Base-by-base conservation (phyloP, 2,113 vertebrate species). In the Crypturellus undulatus region DNA sequence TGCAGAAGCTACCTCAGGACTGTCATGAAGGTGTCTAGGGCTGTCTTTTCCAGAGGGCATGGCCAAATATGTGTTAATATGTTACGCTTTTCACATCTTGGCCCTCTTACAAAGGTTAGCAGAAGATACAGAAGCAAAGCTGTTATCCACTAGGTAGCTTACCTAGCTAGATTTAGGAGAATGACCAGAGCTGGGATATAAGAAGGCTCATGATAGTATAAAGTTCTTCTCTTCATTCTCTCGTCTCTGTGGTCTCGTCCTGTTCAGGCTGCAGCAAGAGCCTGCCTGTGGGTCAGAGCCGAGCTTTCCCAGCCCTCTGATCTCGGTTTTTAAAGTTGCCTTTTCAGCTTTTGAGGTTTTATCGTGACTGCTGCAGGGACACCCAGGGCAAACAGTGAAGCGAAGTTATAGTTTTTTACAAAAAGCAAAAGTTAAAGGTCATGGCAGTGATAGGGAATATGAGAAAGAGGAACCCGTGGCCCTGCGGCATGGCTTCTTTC, bases 311-410 rank as follows among this genome's bases (percentile, higher is more conserved):
- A 68, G 42, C 43, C 40, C 42, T 9, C 38, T 28, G 32, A n/a
- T 60, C n/a, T 45, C 22, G 8, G 42, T 60, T 54, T 60, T 13
- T 36, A 20, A 34, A 60, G 42, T 24, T 60, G 32, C 49, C 14
- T 28, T 40, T 15, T 88, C 60, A 56, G 7, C 4, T 19, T 78
- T 52, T 30, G n/a, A 52, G 21, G 56, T 68, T 65, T 38, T 9
- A 2, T 42, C 2, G 0, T 52, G 18, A 15, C 47, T 2, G 3
- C 25, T 62, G 40, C 1, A 3, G 67, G 73, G 49, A 47, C 5
- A 2, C 28, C 10, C 1, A 2, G 28, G 5, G n/a, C 43, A 71
- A 40, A 72, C 4, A 58, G 16, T 0, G 1, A 32, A 58, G 16
- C 0, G 1, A 32, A 6, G 2, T 49, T 22, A 49, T 11, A 10